Evolutionary conservation across 2,113 vertebrate species (phyloP), one percentile per base, ranked within the genome.

Genomic region (Epinephelus cyanopodus): DNA sequence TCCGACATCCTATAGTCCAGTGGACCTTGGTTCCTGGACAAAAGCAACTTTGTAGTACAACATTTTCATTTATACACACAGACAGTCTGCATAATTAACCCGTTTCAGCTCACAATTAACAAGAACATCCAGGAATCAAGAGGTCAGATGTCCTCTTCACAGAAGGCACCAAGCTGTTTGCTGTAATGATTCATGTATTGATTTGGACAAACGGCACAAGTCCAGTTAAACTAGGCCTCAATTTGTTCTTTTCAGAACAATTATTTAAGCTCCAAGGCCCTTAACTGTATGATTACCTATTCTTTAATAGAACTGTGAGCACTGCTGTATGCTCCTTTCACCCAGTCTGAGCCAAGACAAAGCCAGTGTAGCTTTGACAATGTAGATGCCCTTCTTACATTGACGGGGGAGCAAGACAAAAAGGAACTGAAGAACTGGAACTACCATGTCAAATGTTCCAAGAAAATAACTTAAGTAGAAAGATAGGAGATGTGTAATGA

Each of bases 131-230:
- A 67, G 62, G 9, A 66, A 45, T 62, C 53, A 42, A 60, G 6
- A 52, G 18, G 45, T 52, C 14, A 23, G 14, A 1, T 2, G 0
- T 27, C 42, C 33, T 42, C n/a, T 74, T 29, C 6, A 5, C 54
- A 47, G 17, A 57, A 58, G 60, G 39, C 21, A 14, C 61, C 27
- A 6, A 21, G n/a, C 15, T 73, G 27, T 25, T 50, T 37, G 42
- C 27, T 67, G 29, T 67, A 81, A 68, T 62, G 61, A 61, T 47
- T 67, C 29, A 37, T 3, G 19, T 67, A 67, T 61, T 67, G 62
- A 67, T 66, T 42, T 53, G 62, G 29, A 81, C 39, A 73, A 63
- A 65, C 48, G 60, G 61, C 52, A 39, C 42, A 33, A 19, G 42
- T 60, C 29, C 62, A 39, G n/a, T 23, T 61, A 53, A 74, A 45